phyloP scores from a whole-genome alignment of 1,140 invertebrate species.

The Drosophila carrolli region DNA sequence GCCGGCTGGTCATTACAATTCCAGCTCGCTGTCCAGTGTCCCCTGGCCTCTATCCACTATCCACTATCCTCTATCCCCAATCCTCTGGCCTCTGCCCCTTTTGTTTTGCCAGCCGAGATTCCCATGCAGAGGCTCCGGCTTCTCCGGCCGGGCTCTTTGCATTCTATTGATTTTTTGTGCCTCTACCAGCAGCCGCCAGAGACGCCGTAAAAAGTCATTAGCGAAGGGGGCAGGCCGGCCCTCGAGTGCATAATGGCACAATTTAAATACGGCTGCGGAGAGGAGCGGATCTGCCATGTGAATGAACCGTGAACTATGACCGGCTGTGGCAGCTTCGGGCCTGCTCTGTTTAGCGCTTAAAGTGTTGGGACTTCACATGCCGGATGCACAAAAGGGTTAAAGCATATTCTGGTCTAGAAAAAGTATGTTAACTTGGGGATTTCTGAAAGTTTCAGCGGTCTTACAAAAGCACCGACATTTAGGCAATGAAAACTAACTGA shows the following conservation, averaged over 20 bases:
- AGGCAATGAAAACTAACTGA: not conserved
- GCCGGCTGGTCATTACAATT: constrained; percentile 53
- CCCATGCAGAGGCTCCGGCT: constrained; percentile 36
- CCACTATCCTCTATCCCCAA: not conserved
- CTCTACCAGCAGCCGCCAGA: constrained; percentile 34
- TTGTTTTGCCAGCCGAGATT: constrained; percentile 63
- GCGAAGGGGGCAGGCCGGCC: constrained; percentile 42
- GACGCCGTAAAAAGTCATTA: constrained; percentile 78
- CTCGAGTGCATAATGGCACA: constrained; percentile 79
- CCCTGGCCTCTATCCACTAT: constrained; percentile 2
- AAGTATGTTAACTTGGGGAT: not conserved
- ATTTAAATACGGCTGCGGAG: constrained; percentile 73
- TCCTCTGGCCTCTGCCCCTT: constrained; percentile 32
- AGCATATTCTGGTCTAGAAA: not conserved
- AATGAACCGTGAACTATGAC: constrained; percentile 73
- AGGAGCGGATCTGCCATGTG: constrained; percentile 58
- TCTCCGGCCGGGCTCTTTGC: constrained; percentile 41
- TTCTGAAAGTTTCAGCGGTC: no score
- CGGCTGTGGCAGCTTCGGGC: constrained; percentile 38
- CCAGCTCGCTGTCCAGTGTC: constrained; percentile 7
- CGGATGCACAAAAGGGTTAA: constrained; percentile 9
- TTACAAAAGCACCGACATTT: no score
- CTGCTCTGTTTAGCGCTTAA: constrained; percentile 28
- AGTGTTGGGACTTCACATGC: constrained; percentile 13
- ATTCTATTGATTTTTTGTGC: constrained; percentile 73